Conservation (phyloP, 2,113 vertebrate species). For the Ranitomeya variabilis region DNA sequence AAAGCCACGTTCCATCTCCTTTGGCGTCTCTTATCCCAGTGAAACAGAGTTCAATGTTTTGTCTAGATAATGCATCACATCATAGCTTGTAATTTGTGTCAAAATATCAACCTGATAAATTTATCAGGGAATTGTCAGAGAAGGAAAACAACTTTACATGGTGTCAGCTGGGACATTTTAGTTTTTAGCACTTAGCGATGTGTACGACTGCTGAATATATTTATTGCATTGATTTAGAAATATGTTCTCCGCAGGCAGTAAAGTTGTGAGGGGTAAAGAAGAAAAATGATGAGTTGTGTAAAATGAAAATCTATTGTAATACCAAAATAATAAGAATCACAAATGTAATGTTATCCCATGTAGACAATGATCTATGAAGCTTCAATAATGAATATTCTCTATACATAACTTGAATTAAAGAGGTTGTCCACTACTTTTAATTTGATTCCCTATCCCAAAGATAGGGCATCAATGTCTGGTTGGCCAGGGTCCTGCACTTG, state of each 20-base stretch:
- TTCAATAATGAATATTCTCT: neutral
- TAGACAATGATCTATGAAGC: neutral
- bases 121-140: conserved; percentile 55
- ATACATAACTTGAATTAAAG: no score
- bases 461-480: no score
- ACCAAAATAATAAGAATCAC: neutral
- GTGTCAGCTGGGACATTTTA: conserved; percentile 25
- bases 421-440: no score
- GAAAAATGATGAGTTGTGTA: neutral
- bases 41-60: conserved; percentile 46
- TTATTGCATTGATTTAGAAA: conserved; percentile 42
- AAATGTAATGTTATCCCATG: neutral
- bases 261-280: conserved; percentile 3
- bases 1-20: conserved; percentile 2
- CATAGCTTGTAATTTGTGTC: conserved; percentile 55
- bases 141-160: conserved; percentile 38
- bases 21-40: conserved; percentile 21
- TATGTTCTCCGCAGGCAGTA: conserved; percentile 11
- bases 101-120: conserved; percentile 48
- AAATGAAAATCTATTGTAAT: neutral
- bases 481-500: no score
- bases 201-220: conserved; percentile 43
- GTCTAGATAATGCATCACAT: conserved; percentile 50
- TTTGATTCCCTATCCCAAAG: no score
- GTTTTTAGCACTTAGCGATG: conserved; percentile 42